A percentile compares a stretch with the other conserved stretches of the same genome.
Evolutionary conservation across 2,888 invertebrate genomes (phyloP).

Genomic region (Orthonevra nobilis): DNA sequence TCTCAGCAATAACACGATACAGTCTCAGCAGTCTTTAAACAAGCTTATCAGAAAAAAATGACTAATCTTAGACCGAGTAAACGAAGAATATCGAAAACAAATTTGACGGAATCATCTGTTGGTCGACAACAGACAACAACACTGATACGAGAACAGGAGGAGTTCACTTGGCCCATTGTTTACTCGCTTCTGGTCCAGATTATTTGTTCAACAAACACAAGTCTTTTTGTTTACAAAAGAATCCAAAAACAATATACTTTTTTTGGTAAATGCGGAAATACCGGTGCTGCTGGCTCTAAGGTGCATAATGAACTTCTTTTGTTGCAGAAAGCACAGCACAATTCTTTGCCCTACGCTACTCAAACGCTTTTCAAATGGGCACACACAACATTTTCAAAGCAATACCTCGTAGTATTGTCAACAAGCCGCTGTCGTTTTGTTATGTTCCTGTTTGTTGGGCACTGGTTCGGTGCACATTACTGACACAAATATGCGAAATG

Average conservation of each 20-base stretch:
- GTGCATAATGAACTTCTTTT: conserved; percentile 52
- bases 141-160: conserved; percentile 13
- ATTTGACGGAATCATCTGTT: conserved; percentile 28
- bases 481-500: conserved; percentile 70
- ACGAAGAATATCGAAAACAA: conserved; percentile 24
- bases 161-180: conserved; percentile 29
- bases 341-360: neutral
- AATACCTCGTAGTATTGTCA: too few species aligned
- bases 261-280: conserved; percentile 49
- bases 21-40: neutral
- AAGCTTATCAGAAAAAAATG: too few species aligned
- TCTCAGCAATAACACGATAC: conserved; percentile 9
- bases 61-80: conserved; percentile 18
- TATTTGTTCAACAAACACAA: neutral
- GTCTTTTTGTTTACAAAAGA: conserved; percentile 18
- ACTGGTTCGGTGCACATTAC: conserved; percentile 68
- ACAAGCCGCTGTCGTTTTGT: conserved; percentile 39
- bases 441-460: conserved; percentile 19
- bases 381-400: conserved; percentile 13
- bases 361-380: conserved; percentile 47
- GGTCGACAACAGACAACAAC: neutral
- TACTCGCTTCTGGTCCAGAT: conserved; percentile 4
- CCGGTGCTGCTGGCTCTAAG: neutral
- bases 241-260: too few species aligned
- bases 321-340: conserved; percentile 20